Conservation (phyloP, 1,140 invertebrate genomes). For the Leptestheria dahalacensis region DNA sequence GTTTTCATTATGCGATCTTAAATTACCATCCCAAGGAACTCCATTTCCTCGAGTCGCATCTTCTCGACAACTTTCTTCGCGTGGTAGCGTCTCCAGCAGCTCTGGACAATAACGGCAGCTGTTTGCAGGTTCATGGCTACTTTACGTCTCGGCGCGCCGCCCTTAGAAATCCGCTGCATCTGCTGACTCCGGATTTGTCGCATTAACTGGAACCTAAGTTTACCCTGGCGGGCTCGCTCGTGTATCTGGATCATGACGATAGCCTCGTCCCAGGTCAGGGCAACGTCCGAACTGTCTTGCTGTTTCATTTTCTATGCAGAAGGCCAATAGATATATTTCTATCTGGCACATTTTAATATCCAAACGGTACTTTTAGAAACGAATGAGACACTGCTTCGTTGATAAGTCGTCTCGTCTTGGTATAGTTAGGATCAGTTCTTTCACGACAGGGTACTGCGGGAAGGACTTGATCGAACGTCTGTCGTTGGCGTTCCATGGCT, state of each 20-base stretch:
- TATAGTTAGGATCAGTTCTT: neutral
- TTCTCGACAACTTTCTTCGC: conserved; percentile 48
- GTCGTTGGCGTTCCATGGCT: conserved; percentile 40
- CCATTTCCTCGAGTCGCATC: conserved; percentile 62
- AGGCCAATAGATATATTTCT: neutral
- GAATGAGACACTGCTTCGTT: conserved; percentile 11
- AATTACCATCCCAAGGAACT: conserved; percentile 54
- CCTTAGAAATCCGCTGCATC: conserved; percentile 12
- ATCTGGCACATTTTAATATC: neutral
- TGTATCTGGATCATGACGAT: conserved; percentile 73
- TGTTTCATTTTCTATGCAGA: neutral
- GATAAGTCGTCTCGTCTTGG: neutral
- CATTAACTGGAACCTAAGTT: conserved; percentile 69
- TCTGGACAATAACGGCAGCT: conserved; percentile 61
- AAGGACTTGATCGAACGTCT: conserved; percentile 28
- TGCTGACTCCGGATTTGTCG: conserved; percentile 50
- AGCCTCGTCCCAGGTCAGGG: conserved; percentile 63
- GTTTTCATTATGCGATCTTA: neutral
- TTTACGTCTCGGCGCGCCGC: conserved; percentile 20
- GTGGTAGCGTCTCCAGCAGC: conserved; percentile 64
- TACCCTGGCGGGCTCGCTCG: conserved; percentile 75
- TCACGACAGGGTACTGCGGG: neutral
- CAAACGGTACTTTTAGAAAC: conserved; percentile 13
- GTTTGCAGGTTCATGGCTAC: conserved; percentile 35
- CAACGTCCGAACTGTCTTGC: conserved; percentile 7